Evolutionary conservation across 2,888 invertebrate genomes (phyloP).

Genomic region (Drosophila eohydei): DNA sequence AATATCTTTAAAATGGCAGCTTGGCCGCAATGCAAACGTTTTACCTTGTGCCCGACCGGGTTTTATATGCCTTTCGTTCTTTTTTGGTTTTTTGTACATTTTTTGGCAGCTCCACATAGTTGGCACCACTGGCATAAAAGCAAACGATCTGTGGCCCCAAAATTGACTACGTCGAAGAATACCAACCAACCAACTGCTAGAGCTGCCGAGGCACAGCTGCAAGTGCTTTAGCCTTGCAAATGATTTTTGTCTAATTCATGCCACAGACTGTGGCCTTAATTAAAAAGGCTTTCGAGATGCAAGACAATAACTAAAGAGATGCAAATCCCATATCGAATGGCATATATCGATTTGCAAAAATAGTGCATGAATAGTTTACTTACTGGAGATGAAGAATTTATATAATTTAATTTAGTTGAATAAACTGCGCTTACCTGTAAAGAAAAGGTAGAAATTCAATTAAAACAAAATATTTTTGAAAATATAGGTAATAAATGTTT

Average conservation of each 20-base stretch:
- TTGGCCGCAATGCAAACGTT: constrained; percentile 56
- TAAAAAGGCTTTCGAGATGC: constrained; percentile 39
- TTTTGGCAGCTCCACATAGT: constrained; percentile 53
- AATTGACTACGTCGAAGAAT: constrained; percentile 17
- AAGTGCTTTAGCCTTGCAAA: constrained; percentile 11
- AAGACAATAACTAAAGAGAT: not conserved
- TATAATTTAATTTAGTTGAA: constrained; percentile 1
- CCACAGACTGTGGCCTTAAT: constrained; percentile 44
- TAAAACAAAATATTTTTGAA: not conserved
- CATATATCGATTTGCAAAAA: constrained; percentile 34
- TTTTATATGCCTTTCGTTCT: constrained; percentile 9
- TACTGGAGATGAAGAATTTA: constrained; percentile 14
- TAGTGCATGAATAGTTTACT: constrained; percentile 13
- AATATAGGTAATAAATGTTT: not conserved
- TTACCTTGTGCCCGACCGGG: constrained; percentile 46
- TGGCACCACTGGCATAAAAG: constrained; percentile 44
- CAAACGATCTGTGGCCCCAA: constrained; percentile 36
- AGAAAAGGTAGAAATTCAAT: not conserved
- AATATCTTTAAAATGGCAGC: constrained; percentile 62
- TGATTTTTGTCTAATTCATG: constrained; percentile 37
- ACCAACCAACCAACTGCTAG: constrained; percentile 7
- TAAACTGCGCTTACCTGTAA: constrained; percentile 45
- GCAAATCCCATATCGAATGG: not conserved
- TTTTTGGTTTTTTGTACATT: constrained; percentile 20
- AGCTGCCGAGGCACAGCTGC: constrained; percentile 4